Conservation (phyloP, 2,888 invertebrate genomes). For the Ormyrus nitidulus region DNA sequence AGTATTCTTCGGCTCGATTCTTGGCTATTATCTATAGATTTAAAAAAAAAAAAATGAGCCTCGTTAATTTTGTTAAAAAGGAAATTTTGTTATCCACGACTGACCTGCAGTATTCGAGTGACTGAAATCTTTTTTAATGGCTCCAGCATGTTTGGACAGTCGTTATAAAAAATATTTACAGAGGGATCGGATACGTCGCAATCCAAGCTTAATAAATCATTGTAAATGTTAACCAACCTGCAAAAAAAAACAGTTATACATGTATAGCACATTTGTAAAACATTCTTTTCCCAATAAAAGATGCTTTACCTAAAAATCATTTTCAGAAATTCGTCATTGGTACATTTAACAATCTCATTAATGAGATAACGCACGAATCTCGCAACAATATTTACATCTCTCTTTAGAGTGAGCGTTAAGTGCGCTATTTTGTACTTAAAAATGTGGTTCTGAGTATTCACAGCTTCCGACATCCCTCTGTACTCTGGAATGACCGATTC, state of each 20-base stretch:
- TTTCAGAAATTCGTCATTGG: slow-evolving; percentile 61
- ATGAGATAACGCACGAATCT: slow-evolving; percentile 63
- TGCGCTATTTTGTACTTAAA: slow-evolving; percentile 64
- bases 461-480: slow-evolving; percentile 53
- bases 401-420: slow-evolving; percentile 59
- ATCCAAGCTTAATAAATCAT: slow-evolving; percentile 80
- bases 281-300: too few species aligned
- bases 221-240: slow-evolving; percentile 81
- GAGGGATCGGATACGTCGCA: slow-evolving; percentile 78
- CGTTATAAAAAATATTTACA: slow-evolving; percentile 84
- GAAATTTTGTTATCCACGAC: background rate
- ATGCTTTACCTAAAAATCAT: slow-evolving; percentile 64
- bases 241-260: slow-evolving; percentile 65
- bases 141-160: slow-evolving; percentile 84
- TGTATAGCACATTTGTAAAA: too few species aligned
- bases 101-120: slow-evolving; percentile 84
- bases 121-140: slow-evolving; percentile 85
- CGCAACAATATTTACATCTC: slow-evolving; percentile 63
- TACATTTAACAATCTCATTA: slow-evolving; percentile 62
- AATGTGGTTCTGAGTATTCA: slow-evolving; percentile 59
- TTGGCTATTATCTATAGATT: slow-evolving; percentile 79
- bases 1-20: slow-evolving; percentile 83
- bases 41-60: background rate
- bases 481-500: slow-evolving; percentile 59
- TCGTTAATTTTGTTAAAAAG: background rate